Base-by-base conservation (phyloP, 2,888 invertebrate genomes). In the Sussaba pulchella region DNA sequence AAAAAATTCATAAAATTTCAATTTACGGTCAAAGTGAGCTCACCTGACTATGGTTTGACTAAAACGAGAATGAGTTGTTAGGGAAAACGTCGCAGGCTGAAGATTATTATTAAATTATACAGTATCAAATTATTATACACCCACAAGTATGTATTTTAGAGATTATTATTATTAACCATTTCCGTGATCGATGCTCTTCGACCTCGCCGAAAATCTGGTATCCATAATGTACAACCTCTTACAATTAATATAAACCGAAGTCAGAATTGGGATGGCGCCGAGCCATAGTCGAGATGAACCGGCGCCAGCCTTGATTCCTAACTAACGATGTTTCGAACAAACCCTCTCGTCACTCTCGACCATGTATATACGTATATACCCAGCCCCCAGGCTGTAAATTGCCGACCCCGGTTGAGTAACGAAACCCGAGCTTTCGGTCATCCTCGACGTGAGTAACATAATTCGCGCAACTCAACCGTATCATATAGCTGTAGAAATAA, bases 261-360 rank as follows among this genome's bases (percentile, higher is more conserved):
- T 52, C 12, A 52, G 50, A 21, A 14, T n/a, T 57, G 31, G n/a
- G 2, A 31, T 12, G n/a, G 6, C n/a, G 9, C 4, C 36, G n/a
- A 52, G 17, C 21, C 10, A 1, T 3, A 10, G 19, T 71, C 19
- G 26, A 26, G 43, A 54, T 26, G 36, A 54, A 17, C 43, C 21
- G 43, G 36, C 21, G 36, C n/a, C 12, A 12, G 12, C 43, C 39
- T 31, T 36, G 66, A 74, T 47, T 26, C 57, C 36, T 14, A 63
- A 36, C 57, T 47, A 66, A 47, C 45, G 54, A 57, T 74, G 57
- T 43, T 74, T 57, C 45, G 36, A 54, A 45, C 54, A 73, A 73
- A 64, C 39, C 57, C 36, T 66, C 66, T 45, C 45, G 47, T 24
- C 74, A n/a, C 39, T 12, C 31, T n/a, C n/a, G n/a, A n/a, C n/a